Conservation (phyloP, 2,113 vertebrate species). For the Bettongia penicillata region DNA sequence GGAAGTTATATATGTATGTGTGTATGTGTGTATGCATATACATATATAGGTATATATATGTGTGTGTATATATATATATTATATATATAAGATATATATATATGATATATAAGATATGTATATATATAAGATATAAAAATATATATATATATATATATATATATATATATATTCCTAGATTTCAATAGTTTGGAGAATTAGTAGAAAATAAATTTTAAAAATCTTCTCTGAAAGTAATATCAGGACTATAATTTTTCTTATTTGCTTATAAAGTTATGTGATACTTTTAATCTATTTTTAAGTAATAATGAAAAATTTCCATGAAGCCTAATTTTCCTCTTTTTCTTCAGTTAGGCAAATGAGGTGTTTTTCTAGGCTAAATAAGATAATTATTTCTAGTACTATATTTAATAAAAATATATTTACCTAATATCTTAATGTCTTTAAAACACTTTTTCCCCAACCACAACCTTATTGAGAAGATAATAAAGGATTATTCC, state of each 20-base stretch:
- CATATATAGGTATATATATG: no score
- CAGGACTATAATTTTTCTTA: conserved; percentile 54
- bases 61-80: background rate
- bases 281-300: conserved; percentile 11
- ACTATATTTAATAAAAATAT: background rate
- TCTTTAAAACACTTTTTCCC: background rate
- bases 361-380: conserved; percentile 45
- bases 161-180: conserved; percentile 6
- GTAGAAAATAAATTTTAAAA: background rate
- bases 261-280: conserved; percentile 18
- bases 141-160: no score
- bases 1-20: background rate
- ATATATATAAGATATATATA: no score
- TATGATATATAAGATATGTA: background rate
- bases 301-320: conserved; percentile 41
- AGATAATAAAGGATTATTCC: background rate
- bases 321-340: background rate
- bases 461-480: background rate
- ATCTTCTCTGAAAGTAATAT: conserved; percentile 41
- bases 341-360: conserved; percentile 21
- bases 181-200: conserved; percentile 29
- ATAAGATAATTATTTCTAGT: conserved; percentile 40
- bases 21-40: no score
- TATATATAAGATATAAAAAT: background rate
- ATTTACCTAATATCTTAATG: background rate